A percentile compares a stretch with the other conserved stretches of the same genome.
These are phyloP conservation scores for Lasioglossum lativentre DNA, from an alignment of 2,888 invertebrate genomes.

Conservation along the genomic window DNA sequence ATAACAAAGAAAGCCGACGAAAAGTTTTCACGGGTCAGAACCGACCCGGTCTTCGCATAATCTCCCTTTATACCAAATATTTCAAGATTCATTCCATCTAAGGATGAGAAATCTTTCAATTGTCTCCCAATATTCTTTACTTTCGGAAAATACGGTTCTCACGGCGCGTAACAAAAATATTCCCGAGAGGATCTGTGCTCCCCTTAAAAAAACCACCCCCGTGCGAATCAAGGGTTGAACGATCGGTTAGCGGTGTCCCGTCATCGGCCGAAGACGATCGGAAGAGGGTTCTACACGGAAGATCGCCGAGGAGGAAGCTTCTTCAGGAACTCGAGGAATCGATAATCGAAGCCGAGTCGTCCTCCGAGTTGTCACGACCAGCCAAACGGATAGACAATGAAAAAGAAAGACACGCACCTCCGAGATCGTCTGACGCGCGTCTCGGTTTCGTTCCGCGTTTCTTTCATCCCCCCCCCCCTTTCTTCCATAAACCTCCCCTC, in stretches of 20 bases:
- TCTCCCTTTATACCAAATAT: neutral
- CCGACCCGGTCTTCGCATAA: neutral
- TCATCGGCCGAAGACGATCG: slow-evolving; percentile 72
- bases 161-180: neutral
- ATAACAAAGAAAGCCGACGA: neutral
- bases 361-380: slow-evolving; percentile 59
- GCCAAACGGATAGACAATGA: slow-evolving; percentile 84
- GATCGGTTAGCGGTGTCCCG: slow-evolving; percentile 22
- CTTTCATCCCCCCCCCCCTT: slow-evolving; percentile 31
- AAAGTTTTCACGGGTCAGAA: neutral
- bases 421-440: slow-evolving; percentile 7
- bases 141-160: neutral
- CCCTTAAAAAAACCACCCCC: neutral
- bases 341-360: slow-evolving; percentile 28
- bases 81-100: neutral
- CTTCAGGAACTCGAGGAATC: slow-evolving; percentile 40
- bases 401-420: slow-evolving; percentile 76
- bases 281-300: slow-evolving; percentile 71
- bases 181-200: neutral
- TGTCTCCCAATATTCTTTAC: neutral
- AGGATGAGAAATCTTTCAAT: neutral
- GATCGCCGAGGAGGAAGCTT: slow-evolving; percentile 59
- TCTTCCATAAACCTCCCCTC: neutral
- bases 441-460: slow-evolving; percentile 58
- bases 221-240: slow-evolving; percentile 1